phyloP scores from a whole-genome alignment of 2,113 vertebrate genomes.

The Orientallactaga bullata region DNA sequence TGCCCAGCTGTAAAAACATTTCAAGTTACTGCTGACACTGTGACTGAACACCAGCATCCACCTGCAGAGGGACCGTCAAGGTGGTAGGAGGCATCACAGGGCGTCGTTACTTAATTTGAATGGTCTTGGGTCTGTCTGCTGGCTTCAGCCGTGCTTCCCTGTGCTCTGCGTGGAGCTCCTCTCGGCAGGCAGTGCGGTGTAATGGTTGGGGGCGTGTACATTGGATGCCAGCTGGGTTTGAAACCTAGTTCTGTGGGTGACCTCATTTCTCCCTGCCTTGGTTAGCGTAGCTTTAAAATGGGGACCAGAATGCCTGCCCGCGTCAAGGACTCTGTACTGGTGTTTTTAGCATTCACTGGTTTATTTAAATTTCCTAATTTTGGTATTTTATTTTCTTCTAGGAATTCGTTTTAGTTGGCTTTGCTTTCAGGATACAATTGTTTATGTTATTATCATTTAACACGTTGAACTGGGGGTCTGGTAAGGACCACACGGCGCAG shows the following conservation, averaged over 20 bases:
- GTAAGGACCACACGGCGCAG: not conserved
- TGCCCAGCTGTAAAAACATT: too few relatives aligned
- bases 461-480: not conserved
- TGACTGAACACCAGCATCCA: rapidly evolving
- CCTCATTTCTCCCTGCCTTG: not conserved
- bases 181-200: not conserved
- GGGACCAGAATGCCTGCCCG: not conserved
- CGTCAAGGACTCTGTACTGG: not conserved
- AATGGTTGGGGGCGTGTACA: not conserved
- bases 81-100: not conserved
- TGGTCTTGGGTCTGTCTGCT: not conserved
- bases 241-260: not conserved
- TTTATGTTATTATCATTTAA: not conserved
- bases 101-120: not conserved
- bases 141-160: not conserved
- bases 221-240: not conserved
- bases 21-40: not conserved
- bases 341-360: not conserved
- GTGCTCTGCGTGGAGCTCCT: not conserved
- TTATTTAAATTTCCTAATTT: not conserved
- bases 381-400: not conserved
- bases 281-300: not conserved
- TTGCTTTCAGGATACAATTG: not conserved
- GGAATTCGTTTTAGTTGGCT: not conserved
- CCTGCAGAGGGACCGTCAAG: not conserved